Evolutionary conservation across 2,113 vertebrate genomes (phyloP).

Genomic region (Propithecus coquereli): DNA sequence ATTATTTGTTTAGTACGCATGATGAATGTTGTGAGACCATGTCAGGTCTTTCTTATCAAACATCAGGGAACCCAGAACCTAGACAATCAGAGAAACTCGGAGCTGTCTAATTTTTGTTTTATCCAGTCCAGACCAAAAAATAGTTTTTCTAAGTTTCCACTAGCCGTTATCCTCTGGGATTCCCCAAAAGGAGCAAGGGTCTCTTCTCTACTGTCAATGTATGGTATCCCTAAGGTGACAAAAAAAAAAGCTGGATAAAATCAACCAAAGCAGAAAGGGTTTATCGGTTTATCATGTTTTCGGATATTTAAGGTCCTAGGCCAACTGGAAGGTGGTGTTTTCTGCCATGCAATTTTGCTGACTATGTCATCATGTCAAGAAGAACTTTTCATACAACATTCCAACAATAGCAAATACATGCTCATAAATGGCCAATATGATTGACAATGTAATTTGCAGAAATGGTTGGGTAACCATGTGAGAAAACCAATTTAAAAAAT

Average conservation of each 20-base stretch:
- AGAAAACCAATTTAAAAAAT: conserved; percentile 24
- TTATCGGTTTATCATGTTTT: not conserved
- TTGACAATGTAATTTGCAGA: conserved; percentile 4
- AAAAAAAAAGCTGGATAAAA: not conserved
- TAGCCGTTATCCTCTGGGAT: not conserved
- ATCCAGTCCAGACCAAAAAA: not conserved
- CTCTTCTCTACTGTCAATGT: not conserved
- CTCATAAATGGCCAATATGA: not conserved
- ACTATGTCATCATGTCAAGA: not conserved
- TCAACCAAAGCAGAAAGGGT: not conserved
- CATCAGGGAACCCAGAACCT: not conserved
- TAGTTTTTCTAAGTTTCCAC: not conserved
- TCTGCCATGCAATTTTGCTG: not conserved
- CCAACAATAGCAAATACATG: not conserved
- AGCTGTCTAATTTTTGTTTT: not conserved
- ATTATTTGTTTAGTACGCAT: not conserved
- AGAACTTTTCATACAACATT: not conserved
- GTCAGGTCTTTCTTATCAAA: not conserved
- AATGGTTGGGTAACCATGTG: not conserved
- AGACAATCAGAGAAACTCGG: not conserved
- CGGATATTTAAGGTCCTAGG: not conserved
- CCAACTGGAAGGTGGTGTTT: not conserved
- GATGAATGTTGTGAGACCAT: not conserved
- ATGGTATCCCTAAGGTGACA: not conserved
- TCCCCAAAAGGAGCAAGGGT: not conserved